A percentile compares a stretch with the other conserved stretches of the same genome.
These are phyloP conservation scores for Mythimna loreyi DNA, from an alignment of 2,888 invertebrate genomes.

Conservation along the genomic window DNA sequence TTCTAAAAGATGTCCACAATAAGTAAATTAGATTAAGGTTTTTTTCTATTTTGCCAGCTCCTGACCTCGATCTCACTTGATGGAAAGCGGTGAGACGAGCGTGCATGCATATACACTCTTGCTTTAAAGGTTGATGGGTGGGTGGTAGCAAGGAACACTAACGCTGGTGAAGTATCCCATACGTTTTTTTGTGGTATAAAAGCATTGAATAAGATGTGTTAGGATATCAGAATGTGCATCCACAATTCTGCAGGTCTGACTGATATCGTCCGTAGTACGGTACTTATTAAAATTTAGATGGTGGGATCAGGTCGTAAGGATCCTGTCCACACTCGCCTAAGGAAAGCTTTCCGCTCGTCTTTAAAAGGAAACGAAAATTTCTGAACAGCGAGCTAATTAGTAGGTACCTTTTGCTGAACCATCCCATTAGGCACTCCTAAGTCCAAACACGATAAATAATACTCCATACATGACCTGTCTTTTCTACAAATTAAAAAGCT, in stretches of 20 bases:
- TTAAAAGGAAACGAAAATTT: too few relatives aligned
- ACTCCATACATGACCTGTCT: background rate
- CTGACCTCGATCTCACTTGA: background rate
- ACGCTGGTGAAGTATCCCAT: background rate
- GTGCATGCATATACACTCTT: background rate
- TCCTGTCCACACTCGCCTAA: too few relatives aligned
- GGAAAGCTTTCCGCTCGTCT: too few relatives aligned
- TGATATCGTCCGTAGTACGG: too few relatives aligned
- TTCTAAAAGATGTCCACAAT: background rate
- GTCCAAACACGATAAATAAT: background rate
- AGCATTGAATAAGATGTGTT: background rate
- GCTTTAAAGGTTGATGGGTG: background rate
- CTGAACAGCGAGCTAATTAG: too few relatives aligned
- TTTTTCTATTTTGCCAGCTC: background rate
- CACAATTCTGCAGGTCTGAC: background rate
- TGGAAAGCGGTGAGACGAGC: background rate
- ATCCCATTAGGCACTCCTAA: background rate
- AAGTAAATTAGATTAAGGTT: background rate
- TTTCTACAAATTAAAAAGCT: background rate
- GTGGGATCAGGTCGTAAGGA: too few relatives aligned
- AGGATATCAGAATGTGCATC: background rate
- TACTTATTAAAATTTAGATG: background rate
- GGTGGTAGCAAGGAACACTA: background rate
- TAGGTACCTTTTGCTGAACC: background rate
- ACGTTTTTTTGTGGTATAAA: background rate